A percentile compares a stretch with the other conserved stretches of the same genome.
These are phyloP conservation scores for Habrosyne pyritoides DNA, from an alignment of 2,888 invertebrate species.

Conservation along the genomic window DNA sequence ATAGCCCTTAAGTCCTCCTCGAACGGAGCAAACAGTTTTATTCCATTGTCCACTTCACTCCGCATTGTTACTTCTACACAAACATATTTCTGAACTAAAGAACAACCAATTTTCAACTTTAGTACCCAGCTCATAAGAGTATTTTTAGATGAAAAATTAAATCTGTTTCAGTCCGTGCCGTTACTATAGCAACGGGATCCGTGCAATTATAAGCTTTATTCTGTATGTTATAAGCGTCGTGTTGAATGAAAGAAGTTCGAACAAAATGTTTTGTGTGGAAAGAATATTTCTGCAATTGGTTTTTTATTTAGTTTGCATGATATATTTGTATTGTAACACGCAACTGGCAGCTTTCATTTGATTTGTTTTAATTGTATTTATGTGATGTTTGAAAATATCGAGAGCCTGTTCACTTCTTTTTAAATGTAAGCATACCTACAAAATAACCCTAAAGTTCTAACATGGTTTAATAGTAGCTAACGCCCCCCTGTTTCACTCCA, in stretches of 20 bases:
- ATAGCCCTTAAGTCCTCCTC: conserved; percentile 75
- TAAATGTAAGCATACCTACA: too few species aligned
- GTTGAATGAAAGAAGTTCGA: background rate
- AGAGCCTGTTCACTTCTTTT: too few species aligned
- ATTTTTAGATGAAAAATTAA: background rate
- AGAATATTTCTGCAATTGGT: background rate
- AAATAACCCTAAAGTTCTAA: too few species aligned
- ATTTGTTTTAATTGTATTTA: background rate
- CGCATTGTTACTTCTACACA: conserved; percentile 59
- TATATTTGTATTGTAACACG: background rate
- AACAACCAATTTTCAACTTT: conserved; percentile 33
- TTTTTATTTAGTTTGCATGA: background rate
- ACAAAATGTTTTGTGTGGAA: background rate
- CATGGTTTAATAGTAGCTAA: too few species aligned
- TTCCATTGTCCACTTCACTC: conserved; percentile 72
- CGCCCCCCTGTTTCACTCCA: too few species aligned
- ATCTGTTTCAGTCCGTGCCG: conserved; percentile 3
- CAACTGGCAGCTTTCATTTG: background rate
- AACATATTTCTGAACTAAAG: conserved; percentile 28
- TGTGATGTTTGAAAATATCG: too few species aligned
- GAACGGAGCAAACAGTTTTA: conserved; percentile 78
- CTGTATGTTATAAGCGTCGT: background rate
- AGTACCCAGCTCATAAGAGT: conserved; percentile 1
- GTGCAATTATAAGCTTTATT: background rate
- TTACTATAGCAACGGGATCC: background rate